These are phyloP conservation scores for Hyperoplus lanceolatus DNA, from an alignment of 2,797 vertebrate species.

Conservation along the genomic window DNA sequence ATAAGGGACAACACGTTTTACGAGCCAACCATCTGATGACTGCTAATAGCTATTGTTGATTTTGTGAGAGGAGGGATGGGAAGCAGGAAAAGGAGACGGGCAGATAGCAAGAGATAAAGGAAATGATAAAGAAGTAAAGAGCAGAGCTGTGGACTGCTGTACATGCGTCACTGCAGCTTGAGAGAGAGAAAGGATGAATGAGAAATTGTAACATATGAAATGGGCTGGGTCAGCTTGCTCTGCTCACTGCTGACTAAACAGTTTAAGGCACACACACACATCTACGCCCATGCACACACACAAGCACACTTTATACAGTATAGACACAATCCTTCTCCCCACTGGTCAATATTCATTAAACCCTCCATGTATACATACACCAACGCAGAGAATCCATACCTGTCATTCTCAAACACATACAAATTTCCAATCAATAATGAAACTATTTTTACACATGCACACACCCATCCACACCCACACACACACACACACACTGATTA, in stretches of 20 bases:
- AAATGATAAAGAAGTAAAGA: conserved; percentile 10
- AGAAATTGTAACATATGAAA: conserved; percentile 41
- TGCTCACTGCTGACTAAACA: conserved; percentile 38
- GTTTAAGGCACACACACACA: conserved; percentile 6
- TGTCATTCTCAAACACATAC: not conserved
- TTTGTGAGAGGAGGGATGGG: not conserved
- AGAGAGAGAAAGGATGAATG: conserved; percentile 27
- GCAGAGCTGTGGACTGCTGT: not conserved
- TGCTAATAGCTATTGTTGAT: too few relatives aligned
- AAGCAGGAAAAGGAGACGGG: not conserved
- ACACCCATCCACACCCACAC: not conserved
- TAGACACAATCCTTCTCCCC: not conserved
- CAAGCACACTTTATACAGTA: not conserved
- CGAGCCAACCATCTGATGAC: not conserved
- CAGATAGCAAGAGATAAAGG: conserved; percentile 16
- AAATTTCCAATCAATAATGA: not conserved
- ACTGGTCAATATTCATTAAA: conserved; percentile 21
- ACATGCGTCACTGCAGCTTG: conserved; percentile 15
- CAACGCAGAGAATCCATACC: not conserved
- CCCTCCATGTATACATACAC: not conserved
- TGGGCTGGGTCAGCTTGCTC: conserved; percentile 30
- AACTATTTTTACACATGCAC: not conserved
- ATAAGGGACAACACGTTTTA: not conserved
- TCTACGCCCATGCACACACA: not conserved
- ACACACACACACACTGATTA: not conserved